Conservation (phyloP, 2,113 vertebrate genomes). For the Eublepharis macularius region DNA sequence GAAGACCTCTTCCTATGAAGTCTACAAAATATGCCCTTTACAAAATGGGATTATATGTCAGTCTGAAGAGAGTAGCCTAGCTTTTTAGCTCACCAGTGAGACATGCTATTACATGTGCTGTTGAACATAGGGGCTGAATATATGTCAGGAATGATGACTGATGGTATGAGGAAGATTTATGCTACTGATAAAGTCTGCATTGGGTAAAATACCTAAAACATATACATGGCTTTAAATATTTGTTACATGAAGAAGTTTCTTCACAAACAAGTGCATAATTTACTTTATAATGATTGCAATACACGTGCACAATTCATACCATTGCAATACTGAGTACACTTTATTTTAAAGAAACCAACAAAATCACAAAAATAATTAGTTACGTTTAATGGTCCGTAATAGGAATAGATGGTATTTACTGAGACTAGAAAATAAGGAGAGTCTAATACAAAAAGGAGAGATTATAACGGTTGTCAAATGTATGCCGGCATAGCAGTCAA, state of each 20-base stretch:
- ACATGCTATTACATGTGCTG: slow-evolving; percentile 2
- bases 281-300: slow-evolving; percentile 42
- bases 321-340: background rate
- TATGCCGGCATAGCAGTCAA: slow-evolving; percentile 8
- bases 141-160: background rate
- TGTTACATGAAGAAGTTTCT: background rate
- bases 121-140: slow-evolving; percentile 3
- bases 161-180: background rate
- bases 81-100: slow-evolving; percentile 1
- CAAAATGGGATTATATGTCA: slow-evolving; percentile 1
- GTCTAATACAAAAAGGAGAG: slow-evolving; percentile 45
- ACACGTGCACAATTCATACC: background rate
- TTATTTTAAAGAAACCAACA: slow-evolving; percentile 42
- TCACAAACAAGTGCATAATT: background rate
- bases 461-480: slow-evolving; percentile 50
- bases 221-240: background rate
- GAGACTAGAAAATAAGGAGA: slow-evolving; percentile 15
- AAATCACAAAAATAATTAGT: slow-evolving; percentile 53
- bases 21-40: slow-evolving; percentile 40
- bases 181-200: background rate
- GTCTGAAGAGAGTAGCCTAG: slow-evolving; percentile 18
- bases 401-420: background rate
- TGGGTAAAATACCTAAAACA: background rate
- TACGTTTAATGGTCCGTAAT: slow-evolving; percentile 51
- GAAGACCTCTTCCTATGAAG: slow-evolving; percentile 7